phyloP scores from a whole-genome alignment of 2,888 invertebrate species.

The Gonocerus acuteangulatus region DNA sequence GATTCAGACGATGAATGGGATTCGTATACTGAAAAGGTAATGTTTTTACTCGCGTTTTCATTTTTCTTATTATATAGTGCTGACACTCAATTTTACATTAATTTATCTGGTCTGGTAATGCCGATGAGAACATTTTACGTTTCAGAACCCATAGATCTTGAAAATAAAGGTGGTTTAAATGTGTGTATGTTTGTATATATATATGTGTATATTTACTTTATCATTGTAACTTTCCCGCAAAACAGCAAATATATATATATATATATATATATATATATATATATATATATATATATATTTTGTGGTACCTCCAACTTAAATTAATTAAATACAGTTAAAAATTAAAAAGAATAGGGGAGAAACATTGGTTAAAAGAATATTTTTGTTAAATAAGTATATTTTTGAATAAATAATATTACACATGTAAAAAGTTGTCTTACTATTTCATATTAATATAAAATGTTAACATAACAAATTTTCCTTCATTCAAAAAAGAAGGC shows the following conservation, averaged over 20 bases:
- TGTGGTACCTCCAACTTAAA: too few relatives aligned
- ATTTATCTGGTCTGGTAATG: neutral
- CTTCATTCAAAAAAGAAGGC: too few relatives aligned
- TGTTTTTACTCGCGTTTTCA: neutral
- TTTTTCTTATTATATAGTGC: neutral
- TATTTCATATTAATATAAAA: too few relatives aligned
- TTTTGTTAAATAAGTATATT: neutral
- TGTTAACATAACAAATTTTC: too few relatives aligned
- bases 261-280: neutral
- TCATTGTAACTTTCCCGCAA: too few relatives aligned
- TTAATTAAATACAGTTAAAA: neutral
- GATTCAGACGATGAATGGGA: constrained; percentile 34
- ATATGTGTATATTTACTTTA: too few relatives aligned
- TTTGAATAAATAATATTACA: too few relatives aligned
- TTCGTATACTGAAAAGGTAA: constrained; percentile 25
- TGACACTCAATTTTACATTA: neutral
- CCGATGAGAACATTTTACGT: neutral
- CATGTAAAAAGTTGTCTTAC: too few relatives aligned
- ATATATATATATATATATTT: neutral
- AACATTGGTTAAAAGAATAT: neutral
- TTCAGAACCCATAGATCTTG: too few relatives aligned
- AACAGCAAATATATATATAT: too few relatives aligned
- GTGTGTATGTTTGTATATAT: too few relatives aligned
- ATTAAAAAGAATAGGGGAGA: neutral
- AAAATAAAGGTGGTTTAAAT: too few relatives aligned